These are phyloP conservation scores for Phrynosoma blainvillii DNA, from an alignment of 2,113 vertebrate species.

Conservation along the genomic window DNA sequence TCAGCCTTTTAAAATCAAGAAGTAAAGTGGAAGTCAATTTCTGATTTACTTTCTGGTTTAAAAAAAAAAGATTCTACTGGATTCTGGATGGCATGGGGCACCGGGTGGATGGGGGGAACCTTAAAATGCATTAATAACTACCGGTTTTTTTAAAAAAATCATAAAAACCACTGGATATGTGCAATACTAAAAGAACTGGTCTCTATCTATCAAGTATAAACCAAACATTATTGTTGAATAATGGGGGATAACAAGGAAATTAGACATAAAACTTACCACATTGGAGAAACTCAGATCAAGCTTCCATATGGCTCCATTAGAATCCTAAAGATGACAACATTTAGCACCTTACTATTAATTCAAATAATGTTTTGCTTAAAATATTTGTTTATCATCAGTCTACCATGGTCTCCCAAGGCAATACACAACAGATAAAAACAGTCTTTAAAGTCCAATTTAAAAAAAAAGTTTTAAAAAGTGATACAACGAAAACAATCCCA, in stretches of 20 bases:
- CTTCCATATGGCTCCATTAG: conserved; percentile 92
- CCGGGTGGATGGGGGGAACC: not conserved
- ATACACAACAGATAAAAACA: too few species aligned
- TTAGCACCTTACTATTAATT: conserved; percentile 18
- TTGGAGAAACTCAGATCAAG: conserved; percentile 93
- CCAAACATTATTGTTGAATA: not conserved
- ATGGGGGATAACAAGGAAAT: conserved; percentile 3
- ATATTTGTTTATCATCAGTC: not conserved
- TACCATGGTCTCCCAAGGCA: too few species aligned
- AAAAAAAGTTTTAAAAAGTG: too few species aligned
- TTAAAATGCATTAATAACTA: conserved; percentile 10
- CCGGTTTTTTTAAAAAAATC: not conserved
- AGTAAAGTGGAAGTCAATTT: too few species aligned
- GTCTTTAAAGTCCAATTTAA: too few species aligned
- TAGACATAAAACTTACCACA: conserved; percentile 76
- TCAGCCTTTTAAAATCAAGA: too few species aligned
- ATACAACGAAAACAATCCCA: not conserved
- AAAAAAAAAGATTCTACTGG: too few species aligned
- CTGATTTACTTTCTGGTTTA: too few species aligned
- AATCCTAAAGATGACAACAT: conserved; percentile 79
- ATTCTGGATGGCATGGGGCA: too few species aligned
- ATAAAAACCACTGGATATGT: not conserved
- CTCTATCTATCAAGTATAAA: not conserved
- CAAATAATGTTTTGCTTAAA: conserved; percentile 1
- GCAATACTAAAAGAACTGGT: not conserved